Evolutionary conservation across 2,113 vertebrate genomes (phyloP).

Genomic region (Platycercus adscitus): DNA sequence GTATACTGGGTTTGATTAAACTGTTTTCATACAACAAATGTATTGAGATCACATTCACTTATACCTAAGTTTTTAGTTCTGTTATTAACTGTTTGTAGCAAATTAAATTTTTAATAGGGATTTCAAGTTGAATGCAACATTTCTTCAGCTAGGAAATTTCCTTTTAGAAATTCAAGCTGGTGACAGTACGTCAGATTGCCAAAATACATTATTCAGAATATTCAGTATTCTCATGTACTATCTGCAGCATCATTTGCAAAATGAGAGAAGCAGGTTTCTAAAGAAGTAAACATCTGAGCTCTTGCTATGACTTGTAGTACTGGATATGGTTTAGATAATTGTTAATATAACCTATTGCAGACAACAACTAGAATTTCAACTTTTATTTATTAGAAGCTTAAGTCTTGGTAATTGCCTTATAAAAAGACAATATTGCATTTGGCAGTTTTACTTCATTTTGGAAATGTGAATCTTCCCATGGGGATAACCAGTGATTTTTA

Average conservation of each 20-base stretch:
- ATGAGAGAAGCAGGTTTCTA: background rate
- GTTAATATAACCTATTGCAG: background rate
- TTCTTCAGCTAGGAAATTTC: background rate
- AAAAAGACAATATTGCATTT: background rate
- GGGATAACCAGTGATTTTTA: background rate
- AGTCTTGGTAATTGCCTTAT: background rate
- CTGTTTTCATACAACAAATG: background rate
- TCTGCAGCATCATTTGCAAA: background rate
- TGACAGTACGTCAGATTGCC: background rate
- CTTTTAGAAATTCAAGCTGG: background rate
- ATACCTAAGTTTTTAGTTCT: background rate
- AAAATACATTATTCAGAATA: background rate
- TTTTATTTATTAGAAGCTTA: background rate
- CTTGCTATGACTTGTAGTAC: background rate
- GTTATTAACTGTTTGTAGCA: background rate
- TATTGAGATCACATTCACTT: background rate
- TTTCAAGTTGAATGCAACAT: background rate
- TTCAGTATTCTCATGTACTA: background rate
- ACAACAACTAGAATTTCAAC: background rate
- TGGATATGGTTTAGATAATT: background rate
- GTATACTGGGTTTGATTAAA: background rate
- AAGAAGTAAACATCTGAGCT: background rate
- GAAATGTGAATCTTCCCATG: background rate
- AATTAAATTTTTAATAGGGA: background rate
- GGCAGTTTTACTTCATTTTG: constrained; percentile 10